phyloP scores from a whole-genome alignment of 2,113 vertebrate species.

The Peucedramus taeniatus region DNA sequence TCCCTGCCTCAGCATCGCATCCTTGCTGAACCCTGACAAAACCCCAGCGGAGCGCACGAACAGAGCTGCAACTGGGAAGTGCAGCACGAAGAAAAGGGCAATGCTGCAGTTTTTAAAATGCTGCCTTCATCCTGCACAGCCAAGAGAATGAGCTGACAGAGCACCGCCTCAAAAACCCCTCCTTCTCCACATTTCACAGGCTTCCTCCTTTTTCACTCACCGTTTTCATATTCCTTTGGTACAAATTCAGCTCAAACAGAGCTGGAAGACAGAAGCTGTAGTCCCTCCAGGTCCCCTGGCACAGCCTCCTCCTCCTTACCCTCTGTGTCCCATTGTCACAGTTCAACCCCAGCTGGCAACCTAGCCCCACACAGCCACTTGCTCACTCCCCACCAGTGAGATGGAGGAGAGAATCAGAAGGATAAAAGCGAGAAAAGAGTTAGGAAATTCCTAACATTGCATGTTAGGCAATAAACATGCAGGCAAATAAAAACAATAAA shows the following conservation, averaged over 20 bases:
- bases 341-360: not conserved
- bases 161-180: fast-evolving
- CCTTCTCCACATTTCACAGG: not conserved
- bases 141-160: not conserved
- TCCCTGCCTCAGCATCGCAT: not conserved
- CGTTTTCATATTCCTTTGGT: not conserved
- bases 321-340: fast-evolving
- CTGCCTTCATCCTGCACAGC: not conserved
- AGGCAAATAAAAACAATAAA: not conserved
- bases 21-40: not conserved
- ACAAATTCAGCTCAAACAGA: not conserved
- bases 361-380: not conserved
- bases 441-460: not conserved
- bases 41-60: not conserved
- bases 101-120: not conserved
- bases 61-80: not conserved
- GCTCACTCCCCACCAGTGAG: not conserved
- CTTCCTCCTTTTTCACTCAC: not conserved
- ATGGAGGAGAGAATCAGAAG: not conserved
- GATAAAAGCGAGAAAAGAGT: not conserved
- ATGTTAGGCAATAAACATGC: no score
- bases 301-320: not conserved
- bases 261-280: not conserved
- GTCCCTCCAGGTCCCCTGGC: fast-evolving
- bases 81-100: not conserved